Evolutionary conservation across 2,888 invertebrate species (phyloP).

Genomic region (Luperina nickerlii): DNA sequence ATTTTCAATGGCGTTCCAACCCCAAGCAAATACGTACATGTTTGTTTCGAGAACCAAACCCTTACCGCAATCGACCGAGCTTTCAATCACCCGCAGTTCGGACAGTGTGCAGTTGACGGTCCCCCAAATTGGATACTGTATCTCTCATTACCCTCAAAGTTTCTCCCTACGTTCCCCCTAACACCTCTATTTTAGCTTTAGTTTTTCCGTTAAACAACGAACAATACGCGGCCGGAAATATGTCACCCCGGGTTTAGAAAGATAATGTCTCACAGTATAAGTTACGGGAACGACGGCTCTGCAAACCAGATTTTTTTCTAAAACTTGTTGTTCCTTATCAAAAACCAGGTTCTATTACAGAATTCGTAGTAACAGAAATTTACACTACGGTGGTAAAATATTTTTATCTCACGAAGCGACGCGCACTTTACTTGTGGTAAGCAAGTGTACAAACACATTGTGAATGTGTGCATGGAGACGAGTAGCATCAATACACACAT

Average conservation of each 20-base stretch:
- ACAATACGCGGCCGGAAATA: neutral
- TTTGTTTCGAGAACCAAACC: neutral
- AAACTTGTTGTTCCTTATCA: neutral
- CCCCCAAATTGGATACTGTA: slow-evolving; percentile 28
- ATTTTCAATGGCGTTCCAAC: no score
- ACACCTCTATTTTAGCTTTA: slow-evolving; percentile 1
- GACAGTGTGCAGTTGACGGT: slow-evolving; percentile 21
- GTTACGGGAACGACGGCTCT: neutral
- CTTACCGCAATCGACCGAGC: slow-evolving; percentile 1
- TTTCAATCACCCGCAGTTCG: slow-evolving; percentile 24
- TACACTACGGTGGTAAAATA: no score
- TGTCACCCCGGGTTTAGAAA: neutral
- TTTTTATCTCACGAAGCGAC: no score
- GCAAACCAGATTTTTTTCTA: neutral
- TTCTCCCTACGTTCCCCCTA: neutral
- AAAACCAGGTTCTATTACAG: neutral
- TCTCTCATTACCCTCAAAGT: neutral
- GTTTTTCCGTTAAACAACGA: neutral
- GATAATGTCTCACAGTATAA: neutral
- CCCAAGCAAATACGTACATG: neutral
- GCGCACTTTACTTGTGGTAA: no score
- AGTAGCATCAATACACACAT: no score
- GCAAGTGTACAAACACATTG: no score
- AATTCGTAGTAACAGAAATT: neutral
- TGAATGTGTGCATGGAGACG: no score